Evolutionary conservation across 2,888 invertebrate species (phyloP).

Genomic region (Nowickia ferox): DNA sequence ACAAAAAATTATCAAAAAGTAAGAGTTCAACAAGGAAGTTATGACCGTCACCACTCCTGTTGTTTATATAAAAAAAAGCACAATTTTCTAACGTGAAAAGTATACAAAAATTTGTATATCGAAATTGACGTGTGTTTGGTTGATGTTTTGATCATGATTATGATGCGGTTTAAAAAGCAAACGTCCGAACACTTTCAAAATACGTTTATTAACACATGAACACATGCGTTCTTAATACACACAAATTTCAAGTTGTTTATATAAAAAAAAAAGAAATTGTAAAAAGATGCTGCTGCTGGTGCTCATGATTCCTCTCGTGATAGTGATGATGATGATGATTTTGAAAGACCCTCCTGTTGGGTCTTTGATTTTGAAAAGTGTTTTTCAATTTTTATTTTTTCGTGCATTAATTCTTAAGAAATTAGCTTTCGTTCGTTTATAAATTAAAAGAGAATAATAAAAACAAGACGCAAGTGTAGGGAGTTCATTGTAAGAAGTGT

Average conservation of each 20-base stretch:
- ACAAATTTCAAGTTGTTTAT: conserved; percentile 48
- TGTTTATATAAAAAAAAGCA: no score
- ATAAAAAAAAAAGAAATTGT: conserved; percentile 28
- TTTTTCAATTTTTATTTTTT: conserved; percentile 43
- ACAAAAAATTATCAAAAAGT: no score
- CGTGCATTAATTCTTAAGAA: conserved; percentile 60
- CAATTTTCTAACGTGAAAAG: neutral
- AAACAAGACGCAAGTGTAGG: neutral
- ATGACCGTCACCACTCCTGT: no score
- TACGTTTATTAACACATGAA: neutral
- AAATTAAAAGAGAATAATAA: neutral
- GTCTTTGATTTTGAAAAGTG: conserved; percentile 63
- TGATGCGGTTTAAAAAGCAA: conserved; percentile 65
- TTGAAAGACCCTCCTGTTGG: conserved; percentile 68
- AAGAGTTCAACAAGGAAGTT: no score
- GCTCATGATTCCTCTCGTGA: conserved; percentile 3
- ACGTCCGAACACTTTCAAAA: conserved; percentile 64
- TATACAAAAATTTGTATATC: conserved; percentile 37
- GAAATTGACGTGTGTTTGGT: conserved; percentile 68
- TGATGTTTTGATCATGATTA: conserved; percentile 51
- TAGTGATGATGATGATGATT: conserved; percentile 46
- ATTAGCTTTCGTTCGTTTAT: conserved; percentile 61
- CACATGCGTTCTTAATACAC: conserved; percentile 3
- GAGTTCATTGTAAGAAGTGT: neutral
- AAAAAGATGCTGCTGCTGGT: conserved; percentile 22